phyloP scores from a whole-genome alignment of 2,113 vertebrate genomes.

The Atrichornis clamosus region DNA sequence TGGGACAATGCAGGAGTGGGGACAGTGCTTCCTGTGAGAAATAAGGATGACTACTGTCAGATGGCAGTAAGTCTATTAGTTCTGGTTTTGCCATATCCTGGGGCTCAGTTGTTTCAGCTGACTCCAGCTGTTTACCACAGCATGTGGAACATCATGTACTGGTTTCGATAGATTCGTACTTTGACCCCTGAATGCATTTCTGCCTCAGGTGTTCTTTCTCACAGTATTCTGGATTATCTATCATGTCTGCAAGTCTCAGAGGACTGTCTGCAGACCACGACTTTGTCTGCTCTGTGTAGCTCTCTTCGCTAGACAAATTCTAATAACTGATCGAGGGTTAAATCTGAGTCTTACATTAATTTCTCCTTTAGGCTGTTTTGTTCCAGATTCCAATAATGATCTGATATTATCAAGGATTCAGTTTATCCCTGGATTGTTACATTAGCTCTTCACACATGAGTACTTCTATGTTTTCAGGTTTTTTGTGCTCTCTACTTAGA shows the following conservation, averaged over 20 bases:
- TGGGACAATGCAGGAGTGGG: background rate
- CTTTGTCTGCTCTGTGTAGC: background rate
- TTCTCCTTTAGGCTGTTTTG: slow-evolving; percentile 8
- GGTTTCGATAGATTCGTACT: background rate
- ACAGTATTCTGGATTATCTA: background rate
- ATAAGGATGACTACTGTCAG: background rate
- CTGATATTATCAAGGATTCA: slow-evolving; percentile 5
- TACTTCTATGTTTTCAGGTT: background rate
- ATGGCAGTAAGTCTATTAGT: background rate
- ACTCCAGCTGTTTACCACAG: slow-evolving; percentile 44
- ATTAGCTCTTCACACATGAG: slow-evolving; percentile 48
- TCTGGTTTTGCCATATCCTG: slow-evolving; percentile 34
- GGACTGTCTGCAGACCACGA: background rate
- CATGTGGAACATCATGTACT: slow-evolving; percentile 1
- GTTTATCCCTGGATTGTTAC: slow-evolving; percentile 8
- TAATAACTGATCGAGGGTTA: background rate
- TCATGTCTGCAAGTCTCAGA: background rate
- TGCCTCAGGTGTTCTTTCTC: slow-evolving; percentile 33
- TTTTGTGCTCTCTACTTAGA: slow-evolving; percentile 15
- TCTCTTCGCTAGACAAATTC: background rate
- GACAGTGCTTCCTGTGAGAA: background rate
- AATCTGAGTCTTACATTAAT: background rate
- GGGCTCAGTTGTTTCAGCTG: slow-evolving; percentile 38
- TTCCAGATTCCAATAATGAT: background rate
- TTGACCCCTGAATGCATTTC: slow-evolving; percentile 28